Percentiles rank a stretch among this genome's conserved stretches.
Evolutionary conservation across 2,797 vertebrate genomes (phyloP).

Genomic region (Masticophis lateralis): DNA sequence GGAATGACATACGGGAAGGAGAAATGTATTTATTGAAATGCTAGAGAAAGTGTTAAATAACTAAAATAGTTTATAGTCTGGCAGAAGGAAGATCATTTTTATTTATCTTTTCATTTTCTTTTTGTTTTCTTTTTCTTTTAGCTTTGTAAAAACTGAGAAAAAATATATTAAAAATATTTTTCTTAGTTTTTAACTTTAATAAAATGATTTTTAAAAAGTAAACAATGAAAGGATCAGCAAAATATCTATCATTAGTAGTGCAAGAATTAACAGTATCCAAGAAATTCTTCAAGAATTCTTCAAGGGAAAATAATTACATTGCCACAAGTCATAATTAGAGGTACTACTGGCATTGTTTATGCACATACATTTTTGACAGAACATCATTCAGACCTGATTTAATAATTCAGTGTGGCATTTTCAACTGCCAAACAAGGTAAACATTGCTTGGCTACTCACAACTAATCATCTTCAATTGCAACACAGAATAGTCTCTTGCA

Average conservation of each 20-base stretch:
- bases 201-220: background rate
- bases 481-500: conserved; percentile 50
- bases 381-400: background rate
- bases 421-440: conserved; percentile 47
- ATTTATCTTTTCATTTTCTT: too few relatives aligned
- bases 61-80: too few relatives aligned
- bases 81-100: too few relatives aligned
- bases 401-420: conserved; percentile 46
- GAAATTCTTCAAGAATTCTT: background rate
- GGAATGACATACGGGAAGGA: too few relatives aligned
- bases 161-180: background rate
- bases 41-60: too few relatives aligned
- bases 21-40: too few relatives aligned
- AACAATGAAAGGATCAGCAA: background rate
- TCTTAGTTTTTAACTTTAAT: background rate
- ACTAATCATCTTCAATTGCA: conserved; percentile 50
- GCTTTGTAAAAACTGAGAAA: too few relatives aligned
- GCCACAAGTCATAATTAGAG: background rate
- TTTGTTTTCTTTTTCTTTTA: too few relatives aligned
- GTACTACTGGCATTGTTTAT: background rate
- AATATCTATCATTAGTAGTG: background rate
- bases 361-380: background rate
- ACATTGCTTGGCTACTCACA: conserved; percentile 47
- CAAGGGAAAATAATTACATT: background rate
- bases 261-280: background rate